phyloP scores from a whole-genome alignment of 2,888 invertebrate species.

The Thymelicus lineola region DNA sequence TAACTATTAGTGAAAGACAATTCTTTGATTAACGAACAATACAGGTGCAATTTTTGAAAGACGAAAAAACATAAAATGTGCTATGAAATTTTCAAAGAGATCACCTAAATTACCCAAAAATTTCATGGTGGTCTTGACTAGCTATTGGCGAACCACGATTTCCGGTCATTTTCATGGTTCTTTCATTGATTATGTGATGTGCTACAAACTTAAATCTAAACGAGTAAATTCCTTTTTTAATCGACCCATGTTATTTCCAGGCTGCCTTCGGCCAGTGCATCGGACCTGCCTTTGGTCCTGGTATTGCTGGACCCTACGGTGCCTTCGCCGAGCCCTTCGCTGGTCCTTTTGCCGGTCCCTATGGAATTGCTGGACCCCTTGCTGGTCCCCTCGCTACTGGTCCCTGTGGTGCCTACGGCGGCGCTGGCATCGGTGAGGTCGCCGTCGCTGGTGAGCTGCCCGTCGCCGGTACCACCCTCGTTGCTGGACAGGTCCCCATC shows the following conservation, averaged over 20 bases:
- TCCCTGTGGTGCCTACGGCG: constrained; percentile 45
- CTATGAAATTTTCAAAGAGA: no score
- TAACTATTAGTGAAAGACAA: no score
- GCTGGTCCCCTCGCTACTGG: background rate
- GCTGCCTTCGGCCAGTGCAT: constrained; percentile 41
- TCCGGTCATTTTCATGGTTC: no score
- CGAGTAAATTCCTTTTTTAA: no score
- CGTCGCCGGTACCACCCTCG: constrained; percentile 49
- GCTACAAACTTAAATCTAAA: no score
- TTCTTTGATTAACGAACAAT: no score
- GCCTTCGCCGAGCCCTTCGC: constrained; percentile 18
- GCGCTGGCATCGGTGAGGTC: constrained; percentile 47
- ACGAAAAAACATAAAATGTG: no score
- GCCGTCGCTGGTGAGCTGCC: constrained; percentile 49
- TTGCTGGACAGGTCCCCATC: constrained; percentile 55
- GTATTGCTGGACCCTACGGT: constrained; percentile 19
- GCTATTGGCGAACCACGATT: no score
- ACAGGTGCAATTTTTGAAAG: no score
- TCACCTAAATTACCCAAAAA: no score
- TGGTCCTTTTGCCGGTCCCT: constrained; percentile 20
- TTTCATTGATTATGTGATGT: no score
- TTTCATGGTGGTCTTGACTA: no score
- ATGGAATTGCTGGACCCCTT: constrained; percentile 47
- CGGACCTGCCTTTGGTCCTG: constrained; percentile 5
- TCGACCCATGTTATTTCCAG: constrained; percentile 34